Conservation (phyloP, 1,140 invertebrate genomes). For the Tenebrio molitor region DNA sequence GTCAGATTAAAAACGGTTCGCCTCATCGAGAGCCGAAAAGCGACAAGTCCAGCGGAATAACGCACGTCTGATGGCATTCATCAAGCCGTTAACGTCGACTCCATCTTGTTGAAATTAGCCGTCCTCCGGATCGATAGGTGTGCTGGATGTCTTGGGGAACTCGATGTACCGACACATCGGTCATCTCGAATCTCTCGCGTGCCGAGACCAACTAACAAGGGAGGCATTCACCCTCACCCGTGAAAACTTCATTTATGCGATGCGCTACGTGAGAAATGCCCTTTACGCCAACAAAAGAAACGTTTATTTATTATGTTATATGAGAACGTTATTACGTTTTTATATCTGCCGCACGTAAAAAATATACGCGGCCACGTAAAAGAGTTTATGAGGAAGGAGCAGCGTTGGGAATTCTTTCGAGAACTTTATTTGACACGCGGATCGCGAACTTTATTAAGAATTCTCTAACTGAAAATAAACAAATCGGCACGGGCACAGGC, state of each 20-base stretch:
- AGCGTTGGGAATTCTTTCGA: slow-evolving; percentile 32
- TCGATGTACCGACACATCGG: slow-evolving; percentile 43
- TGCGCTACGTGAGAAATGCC: slow-evolving; percentile 46
- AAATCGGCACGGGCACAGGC: slow-evolving; percentile 26
- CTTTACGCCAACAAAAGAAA: slow-evolving; percentile 45
- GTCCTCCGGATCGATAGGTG: background rate
- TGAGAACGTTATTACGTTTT: slow-evolving; percentile 48
- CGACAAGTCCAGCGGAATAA: background rate
- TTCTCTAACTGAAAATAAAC: slow-evolving; percentile 38
- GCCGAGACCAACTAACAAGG: slow-evolving; percentile 37
- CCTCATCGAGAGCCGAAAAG: slow-evolving; percentile 1
- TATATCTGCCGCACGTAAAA: slow-evolving; percentile 45
- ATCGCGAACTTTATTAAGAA: slow-evolving; percentile 38
- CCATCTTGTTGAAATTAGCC: too few species aligned
- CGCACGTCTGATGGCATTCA: background rate
- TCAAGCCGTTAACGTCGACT: background rate
- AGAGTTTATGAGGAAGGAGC: slow-evolving; percentile 40
- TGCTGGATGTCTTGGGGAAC: background rate
- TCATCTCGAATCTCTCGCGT: slow-evolving; percentile 44
- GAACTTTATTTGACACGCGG: slow-evolving; percentile 30
- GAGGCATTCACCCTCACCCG: slow-evolving; percentile 43
- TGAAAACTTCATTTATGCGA: slow-evolving; percentile 49
- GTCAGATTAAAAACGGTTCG: slow-evolving; percentile 7
- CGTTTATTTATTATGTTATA: slow-evolving; percentile 45
- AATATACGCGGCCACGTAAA: slow-evolving; percentile 45